Base-by-base conservation (phyloP, 2,888 invertebrate species). In the Oxytorus armatus region DNA sequence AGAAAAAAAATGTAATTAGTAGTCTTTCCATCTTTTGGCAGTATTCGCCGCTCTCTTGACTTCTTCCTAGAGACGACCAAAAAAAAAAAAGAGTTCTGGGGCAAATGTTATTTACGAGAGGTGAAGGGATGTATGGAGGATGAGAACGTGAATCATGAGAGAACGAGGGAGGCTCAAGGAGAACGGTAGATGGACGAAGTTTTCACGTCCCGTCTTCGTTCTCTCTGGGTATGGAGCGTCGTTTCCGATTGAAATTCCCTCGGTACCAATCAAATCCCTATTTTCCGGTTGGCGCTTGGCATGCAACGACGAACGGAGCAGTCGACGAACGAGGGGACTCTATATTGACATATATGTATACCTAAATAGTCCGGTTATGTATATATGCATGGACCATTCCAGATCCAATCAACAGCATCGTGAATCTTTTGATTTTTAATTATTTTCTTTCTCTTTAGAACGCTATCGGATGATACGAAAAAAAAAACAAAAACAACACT, bases 241-340 rank as follows among this genome's bases (percentile, higher is more conserved):
- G 80, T 82, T 76, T 86, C 85, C 88, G 87, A 90, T 90, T 90
- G 88, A 87, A 90, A 89, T 88, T 90, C 88, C 85, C 88, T 89
- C 87, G 86, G 86, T 88, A 86, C 89, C 90, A 89, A 90, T 90
- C 90, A 90, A 89, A 90, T 86, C 88, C 87, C 89, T 88, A 89
- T 90, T 90, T 89, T 88, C 87, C 86, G 78, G 85, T 75, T 82
- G 84, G 77, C 85, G 85, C 86, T 84, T 82, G 86, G 85, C 84
- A 83, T 82, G 84, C 84, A 78, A 84, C 86, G 86, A 85, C 78
- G 78, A 79, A 59, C 57, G 63, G n/a, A 57, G 57, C 66, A 66
- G 66, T 49, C 66, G 59, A 75, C 65, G 70, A 66, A 55, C 68
- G 42, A 53, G 66, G 47, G 49, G 29, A 55, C 49, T 65, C 23